Percentiles rank a stretch among this genome's conserved stretches.
These are phyloP conservation scores for Edolisoma coerulescens DNA, from an alignment of 2,113 vertebrate species.

Conservation along the genomic window DNA sequence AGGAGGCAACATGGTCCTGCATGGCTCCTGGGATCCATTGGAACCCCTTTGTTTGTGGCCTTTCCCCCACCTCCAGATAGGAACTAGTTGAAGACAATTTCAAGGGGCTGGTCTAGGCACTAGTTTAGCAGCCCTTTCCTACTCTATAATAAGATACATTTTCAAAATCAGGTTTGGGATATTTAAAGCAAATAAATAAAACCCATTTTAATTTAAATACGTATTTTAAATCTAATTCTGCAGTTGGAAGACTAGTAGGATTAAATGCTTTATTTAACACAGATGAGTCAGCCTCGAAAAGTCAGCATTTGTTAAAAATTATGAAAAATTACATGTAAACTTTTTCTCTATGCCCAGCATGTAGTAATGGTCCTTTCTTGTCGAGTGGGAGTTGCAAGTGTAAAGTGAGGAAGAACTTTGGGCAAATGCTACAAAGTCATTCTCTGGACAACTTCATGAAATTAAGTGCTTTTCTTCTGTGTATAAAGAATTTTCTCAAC, in stretches of 20 bases:
- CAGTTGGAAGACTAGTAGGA: background rate
- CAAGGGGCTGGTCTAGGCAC: background rate
- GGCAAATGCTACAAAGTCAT: background rate
- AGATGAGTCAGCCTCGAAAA: background rate
- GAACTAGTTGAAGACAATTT: background rate
- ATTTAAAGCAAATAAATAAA: background rate
- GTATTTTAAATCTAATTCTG: background rate
- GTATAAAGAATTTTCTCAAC: background rate
- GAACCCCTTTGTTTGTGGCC: background rate
- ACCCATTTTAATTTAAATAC: background rate
- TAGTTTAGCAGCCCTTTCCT: background rate
- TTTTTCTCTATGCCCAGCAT: background rate
- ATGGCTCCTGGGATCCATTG: rapidly evolving
- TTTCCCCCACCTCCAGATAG: background rate
- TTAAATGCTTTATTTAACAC: background rate
- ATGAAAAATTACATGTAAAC: background rate
- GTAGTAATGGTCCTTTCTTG: background rate
- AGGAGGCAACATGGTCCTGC: background rate
- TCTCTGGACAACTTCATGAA: background rate
- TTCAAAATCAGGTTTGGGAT: background rate
- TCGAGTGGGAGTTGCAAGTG: background rate
- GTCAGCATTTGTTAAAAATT: background rate
- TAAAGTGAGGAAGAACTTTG: background rate
- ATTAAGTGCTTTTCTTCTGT: background rate
- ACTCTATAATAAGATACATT: background rate